A percentile compares a stretch with the other conserved stretches of the same genome.
Conservation (phyloP, 2,888 invertebrate species). For the Nowickia ferox region DNA sequence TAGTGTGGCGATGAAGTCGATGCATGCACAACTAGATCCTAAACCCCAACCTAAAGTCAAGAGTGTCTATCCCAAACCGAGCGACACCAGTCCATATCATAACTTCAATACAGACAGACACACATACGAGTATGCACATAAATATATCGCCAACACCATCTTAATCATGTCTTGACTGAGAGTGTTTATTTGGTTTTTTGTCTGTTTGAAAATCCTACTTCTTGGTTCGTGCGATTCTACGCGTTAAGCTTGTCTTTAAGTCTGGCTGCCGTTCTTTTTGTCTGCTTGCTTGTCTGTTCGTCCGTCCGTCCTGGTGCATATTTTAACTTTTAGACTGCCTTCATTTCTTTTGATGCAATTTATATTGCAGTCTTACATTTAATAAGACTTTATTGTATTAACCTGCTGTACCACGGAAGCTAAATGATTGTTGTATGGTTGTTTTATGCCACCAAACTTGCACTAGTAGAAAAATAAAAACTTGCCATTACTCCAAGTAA, state of each 20-base stretch:
- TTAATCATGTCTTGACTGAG: conserved; percentile 61
- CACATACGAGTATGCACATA: background rate
- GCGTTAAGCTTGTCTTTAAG: conserved; percentile 45
- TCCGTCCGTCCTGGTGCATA: conserved; percentile 44
- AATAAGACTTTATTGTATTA: conserved; percentile 69
- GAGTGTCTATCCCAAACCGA: conserved; percentile 38
- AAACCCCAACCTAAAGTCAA: conserved; percentile 41
- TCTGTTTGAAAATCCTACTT: conserved; percentile 42
- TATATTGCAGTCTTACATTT: conserved; percentile 50
- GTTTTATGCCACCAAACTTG: conserved; percentile 54
- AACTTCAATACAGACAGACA: background rate
- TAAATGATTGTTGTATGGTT: conserved; percentile 66
- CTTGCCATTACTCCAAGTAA: conserved; percentile 31
- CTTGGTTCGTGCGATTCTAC: conserved; percentile 49
- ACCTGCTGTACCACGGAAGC: conserved; percentile 70
- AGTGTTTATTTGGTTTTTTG: conserved; percentile 27
- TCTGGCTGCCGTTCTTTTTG: conserved; percentile 17
- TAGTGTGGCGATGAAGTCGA: conserved; percentile 81
- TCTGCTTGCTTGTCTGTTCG: conserved; percentile 6
- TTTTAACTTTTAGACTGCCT: conserved; percentile 43
- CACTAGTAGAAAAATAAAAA: conserved; percentile 19
- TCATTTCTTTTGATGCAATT: conserved; percentile 47
- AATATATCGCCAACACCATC: conserved; percentile 48
- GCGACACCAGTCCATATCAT: conserved; percentile 32
- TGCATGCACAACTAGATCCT: conserved; percentile 61